Percentiles rank a stretch among this genome's conserved stretches.
phyloP scores from a whole-genome alignment of 2,797 vertebrate species.

The Ibycter americanus region DNA sequence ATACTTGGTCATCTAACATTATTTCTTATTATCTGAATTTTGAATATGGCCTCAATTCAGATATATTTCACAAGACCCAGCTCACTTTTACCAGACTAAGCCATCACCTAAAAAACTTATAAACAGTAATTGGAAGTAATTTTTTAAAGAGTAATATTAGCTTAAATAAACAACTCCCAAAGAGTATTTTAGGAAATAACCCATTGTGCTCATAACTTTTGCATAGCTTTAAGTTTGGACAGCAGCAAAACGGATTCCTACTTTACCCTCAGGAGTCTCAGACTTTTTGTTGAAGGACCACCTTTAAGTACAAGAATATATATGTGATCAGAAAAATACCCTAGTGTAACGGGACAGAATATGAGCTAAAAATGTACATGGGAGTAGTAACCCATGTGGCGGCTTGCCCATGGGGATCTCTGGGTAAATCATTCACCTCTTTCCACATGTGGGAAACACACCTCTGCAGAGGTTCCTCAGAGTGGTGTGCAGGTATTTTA shows the following conservation, averaged over 20 bases:
- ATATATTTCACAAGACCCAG: background rate
- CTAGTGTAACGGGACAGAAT: background rate
- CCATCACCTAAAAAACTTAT: background rate
- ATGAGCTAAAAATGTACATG: background rate
- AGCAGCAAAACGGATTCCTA: background rate
- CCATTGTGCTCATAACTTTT: background rate
- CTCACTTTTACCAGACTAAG: background rate
- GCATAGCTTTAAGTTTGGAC: background rate
- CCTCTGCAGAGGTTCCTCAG: background rate
- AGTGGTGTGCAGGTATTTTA: background rate
- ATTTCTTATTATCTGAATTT: background rate
- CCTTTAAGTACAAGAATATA: background rate
- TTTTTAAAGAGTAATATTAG: background rate
- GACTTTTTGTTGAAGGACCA: background rate
- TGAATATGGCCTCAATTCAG: background rate
- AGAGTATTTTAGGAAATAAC: background rate
- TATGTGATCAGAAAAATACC: background rate
- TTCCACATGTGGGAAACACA: background rate
- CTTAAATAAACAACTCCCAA: background rate
- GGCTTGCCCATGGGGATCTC: background rate
- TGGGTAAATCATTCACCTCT: background rate
- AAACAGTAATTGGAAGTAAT: background rate
- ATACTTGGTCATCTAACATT: background rate
- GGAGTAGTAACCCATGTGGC: background rate
- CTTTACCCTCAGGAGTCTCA: background rate